Evolutionary conservation across 1,140 invertebrate genomes (phyloP).

Genomic region (Neotoxoptera formosana): DNA sequence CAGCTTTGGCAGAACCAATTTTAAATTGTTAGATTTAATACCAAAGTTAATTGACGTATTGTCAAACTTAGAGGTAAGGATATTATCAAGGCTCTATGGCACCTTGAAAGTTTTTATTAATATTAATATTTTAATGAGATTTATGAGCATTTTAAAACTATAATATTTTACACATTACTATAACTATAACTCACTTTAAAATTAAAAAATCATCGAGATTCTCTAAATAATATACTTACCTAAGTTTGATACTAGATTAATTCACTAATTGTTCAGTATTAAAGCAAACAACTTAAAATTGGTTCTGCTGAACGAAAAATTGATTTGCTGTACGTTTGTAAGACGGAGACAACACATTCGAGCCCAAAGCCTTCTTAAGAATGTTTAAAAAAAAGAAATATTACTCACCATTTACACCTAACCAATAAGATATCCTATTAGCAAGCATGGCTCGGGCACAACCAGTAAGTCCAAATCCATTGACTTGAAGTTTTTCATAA

Average conservation of each 20-base stretch:
- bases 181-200: not conserved
- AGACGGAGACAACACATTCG: not conserved
- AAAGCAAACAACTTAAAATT: not conserved
- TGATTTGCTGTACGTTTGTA: not conserved
- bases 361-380: not conserved
- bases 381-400: not conserved
- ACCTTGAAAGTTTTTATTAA: not conserved
- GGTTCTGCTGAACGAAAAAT: not conserved
- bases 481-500: conserved; percentile 70
- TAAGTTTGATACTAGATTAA: not conserved
- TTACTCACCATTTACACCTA: conserved; percentile 70
- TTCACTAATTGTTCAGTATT: not conserved
- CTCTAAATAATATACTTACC: not conserved
- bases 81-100: not conserved
- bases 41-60: not conserved
- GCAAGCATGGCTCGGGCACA: conserved; percentile 91
- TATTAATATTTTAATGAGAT: not conserved
- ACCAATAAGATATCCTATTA: conserved; percentile 83
- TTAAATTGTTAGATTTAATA: not conserved
- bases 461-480: conserved; percentile 75
- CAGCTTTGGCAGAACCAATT: not conserved
- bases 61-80: not conserved
- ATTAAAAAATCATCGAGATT: not conserved
- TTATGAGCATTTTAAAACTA: not conserved
- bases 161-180: not conserved